A percentile compares a stretch with the other conserved stretches of the same genome.
phyloP scores from a whole-genome alignment of 2,797 vertebrate genomes.

The Anguilla obscura region DNA sequence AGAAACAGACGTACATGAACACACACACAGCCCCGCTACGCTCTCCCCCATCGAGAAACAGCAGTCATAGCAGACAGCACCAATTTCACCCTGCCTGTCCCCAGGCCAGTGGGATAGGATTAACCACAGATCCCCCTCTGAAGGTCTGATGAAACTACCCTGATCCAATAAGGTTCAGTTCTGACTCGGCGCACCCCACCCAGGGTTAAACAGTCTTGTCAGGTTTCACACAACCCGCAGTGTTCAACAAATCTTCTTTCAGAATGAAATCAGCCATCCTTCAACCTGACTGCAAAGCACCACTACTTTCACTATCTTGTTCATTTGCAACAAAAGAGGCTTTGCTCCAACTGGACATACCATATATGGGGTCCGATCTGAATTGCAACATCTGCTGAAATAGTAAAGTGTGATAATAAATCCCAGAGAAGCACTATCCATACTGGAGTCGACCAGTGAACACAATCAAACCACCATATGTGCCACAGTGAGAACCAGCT shows the following conservation, averaged over 20 bases:
- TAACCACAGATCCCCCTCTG: neutral
- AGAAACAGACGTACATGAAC: neutral
- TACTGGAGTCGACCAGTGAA: neutral
- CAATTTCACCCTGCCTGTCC: neutral
- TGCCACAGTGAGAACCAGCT: neutral
- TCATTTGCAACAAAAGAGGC: neutral
- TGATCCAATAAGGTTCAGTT: neutral
- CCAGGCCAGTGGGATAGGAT: neutral
- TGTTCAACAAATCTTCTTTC: neutral
- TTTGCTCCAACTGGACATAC: neutral
- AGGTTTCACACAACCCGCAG: conserved; percentile 14
- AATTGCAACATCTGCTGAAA: neutral
- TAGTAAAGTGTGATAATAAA: neutral
- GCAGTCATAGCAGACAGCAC: neutral
- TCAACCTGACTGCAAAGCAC: neutral
- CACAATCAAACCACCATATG: neutral
- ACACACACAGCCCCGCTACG: neutral
- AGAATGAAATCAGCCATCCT: neutral
- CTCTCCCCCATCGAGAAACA: neutral
- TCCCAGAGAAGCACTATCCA: neutral
- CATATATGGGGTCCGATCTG: neutral
- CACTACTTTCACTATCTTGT: neutral
- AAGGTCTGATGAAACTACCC: neutral
- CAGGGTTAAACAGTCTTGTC: neutral
- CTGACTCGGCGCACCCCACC: neutral